Conservation (phyloP, 2,888 invertebrate genomes). For the Drosophila sordidula region DNA sequence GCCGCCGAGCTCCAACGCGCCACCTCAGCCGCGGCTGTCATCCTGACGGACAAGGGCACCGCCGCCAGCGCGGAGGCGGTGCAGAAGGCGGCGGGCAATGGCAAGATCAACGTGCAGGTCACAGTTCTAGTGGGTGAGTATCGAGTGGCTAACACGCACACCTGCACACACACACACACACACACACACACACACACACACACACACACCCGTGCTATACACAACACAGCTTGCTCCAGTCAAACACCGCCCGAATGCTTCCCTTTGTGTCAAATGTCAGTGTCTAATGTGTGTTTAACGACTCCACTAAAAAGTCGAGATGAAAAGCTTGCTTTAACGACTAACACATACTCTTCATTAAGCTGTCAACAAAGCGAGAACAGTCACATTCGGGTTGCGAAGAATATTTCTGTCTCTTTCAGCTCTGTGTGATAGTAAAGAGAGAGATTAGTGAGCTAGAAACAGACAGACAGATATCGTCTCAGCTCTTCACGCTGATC, state of each 20-base stretch:
- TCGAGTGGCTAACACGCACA: conserved; percentile 1
- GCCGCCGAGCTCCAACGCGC: conserved; percentile 70
- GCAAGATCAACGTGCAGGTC: conserved; percentile 95
- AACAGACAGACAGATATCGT: too few species aligned
- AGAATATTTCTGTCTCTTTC: too few species aligned
- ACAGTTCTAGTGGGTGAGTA: conserved; percentile 90
- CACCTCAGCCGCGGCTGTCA: conserved; percentile 86
- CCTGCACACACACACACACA: conserved; percentile 9
- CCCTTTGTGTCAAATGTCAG: conserved; percentile 68
- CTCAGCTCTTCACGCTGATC: too few species aligned
- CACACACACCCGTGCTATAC: too few species aligned
- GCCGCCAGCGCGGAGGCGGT: conserved; percentile 79
- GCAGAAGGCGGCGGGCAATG: conserved; percentile 88
- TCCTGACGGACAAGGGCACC: conserved; percentile 86
- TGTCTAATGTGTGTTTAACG: conserved; percentile 77
- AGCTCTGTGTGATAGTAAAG: too few species aligned
- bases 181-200: conserved; percentile 6
- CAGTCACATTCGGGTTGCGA: too few species aligned
- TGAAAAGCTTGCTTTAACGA: conserved; percentile 34
- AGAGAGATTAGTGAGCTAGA: too few species aligned
- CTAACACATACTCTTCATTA: conserved; percentile 26
- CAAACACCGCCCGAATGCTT: conserved; percentile 64
- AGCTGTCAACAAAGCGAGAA: not conserved
- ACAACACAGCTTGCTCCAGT: conserved; percentile 39
- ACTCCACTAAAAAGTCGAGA: conserved; percentile 66